Evolutionary conservation across 2,113 vertebrate species (phyloP), one percentile per base, ranked within the genome.

Genomic region (Apistogramma diplotaenia): DNA sequence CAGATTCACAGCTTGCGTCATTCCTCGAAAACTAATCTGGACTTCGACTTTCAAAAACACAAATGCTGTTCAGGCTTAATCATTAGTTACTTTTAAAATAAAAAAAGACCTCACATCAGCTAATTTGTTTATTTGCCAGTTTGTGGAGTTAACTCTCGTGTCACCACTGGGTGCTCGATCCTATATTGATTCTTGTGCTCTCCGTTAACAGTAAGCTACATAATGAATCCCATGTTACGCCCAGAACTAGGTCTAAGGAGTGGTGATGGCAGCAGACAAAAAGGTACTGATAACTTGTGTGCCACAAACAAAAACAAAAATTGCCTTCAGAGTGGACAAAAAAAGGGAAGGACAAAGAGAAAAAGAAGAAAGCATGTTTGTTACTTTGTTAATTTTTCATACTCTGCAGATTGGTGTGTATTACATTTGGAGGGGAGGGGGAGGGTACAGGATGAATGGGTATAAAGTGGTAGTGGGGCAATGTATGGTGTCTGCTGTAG

Each of bases 261-360:
- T 79, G 92, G 82, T 88, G 91, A 89, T 83, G 83, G 91, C 87
- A 79, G 92, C 92, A 83, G 88, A 89, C 76, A 81, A 76, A 70
- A 79, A 76, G 74, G 81, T 82, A 79, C 60, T 67, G 82, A 76
- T 82, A 75, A 92, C 59, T 83, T 62, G 70, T 90, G 84, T 86
- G 92, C 93, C 93, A 96, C 96, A 96, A 96, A 96, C 51, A 95
- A 96, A 96, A 95, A 29, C 95, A 94, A 96, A 91, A 91, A 90
- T 75, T 86, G 90, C 89, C 83, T 89, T 92, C 46, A 53, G 83
- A 89, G 88, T 74, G 88, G 83, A 91, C 80, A 85, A 81, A 89
- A 83, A 89, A n/a, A n/a, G n/a, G 79, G 82, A 89, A 90, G 84
- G 83, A 90, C 81, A 79, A 92, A 88, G 95, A 95, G 93, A 93